phyloP scores from a whole-genome alignment of 23 tunicate species.

The Halocynthia roretzi region DNA sequence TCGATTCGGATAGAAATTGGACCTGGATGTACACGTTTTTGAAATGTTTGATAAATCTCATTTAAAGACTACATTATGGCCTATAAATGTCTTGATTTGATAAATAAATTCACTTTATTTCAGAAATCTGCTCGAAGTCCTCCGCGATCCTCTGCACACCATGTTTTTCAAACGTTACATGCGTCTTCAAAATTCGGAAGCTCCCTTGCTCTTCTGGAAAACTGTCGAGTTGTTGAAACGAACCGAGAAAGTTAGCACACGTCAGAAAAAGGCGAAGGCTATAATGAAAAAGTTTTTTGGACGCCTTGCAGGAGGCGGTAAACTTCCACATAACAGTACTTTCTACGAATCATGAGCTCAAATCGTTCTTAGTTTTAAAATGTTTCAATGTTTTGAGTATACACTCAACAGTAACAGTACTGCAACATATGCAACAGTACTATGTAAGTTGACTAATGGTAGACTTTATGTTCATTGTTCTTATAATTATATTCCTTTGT shows the following conservation, averaged over 20 bases:
- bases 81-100: too few species aligned
- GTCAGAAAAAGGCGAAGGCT: constrained; percentile 52
- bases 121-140: constrained; percentile 53
- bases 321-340: background rate
- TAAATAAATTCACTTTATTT: background rate
- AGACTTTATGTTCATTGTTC: background rate
- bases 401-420: background rate
- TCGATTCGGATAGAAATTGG: too few species aligned
- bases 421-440: background rate
- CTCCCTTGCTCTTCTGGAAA: constrained; percentile 89
- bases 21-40: too few species aligned
- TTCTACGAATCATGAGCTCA: background rate
- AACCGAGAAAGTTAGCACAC: constrained; percentile 27
- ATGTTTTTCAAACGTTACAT: constrained; percentile 74
- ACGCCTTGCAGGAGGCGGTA: constrained; percentile 65
- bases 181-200: constrained; percentile 67
- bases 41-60: too few species aligned
- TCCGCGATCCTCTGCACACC: constrained; percentile 73
- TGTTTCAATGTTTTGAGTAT: background rate
- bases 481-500: background rate
- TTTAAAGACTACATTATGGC: too few species aligned
- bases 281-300: constrained; percentile 74
- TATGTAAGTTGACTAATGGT: background rate
- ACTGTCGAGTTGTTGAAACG: constrained; percentile 62
- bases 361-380: background rate